A percentile compares a stretch with the other conserved stretches of the same genome.
phyloP scores from a whole-genome alignment of 1,140 invertebrate species.

The Nymphalis io region DNA sequence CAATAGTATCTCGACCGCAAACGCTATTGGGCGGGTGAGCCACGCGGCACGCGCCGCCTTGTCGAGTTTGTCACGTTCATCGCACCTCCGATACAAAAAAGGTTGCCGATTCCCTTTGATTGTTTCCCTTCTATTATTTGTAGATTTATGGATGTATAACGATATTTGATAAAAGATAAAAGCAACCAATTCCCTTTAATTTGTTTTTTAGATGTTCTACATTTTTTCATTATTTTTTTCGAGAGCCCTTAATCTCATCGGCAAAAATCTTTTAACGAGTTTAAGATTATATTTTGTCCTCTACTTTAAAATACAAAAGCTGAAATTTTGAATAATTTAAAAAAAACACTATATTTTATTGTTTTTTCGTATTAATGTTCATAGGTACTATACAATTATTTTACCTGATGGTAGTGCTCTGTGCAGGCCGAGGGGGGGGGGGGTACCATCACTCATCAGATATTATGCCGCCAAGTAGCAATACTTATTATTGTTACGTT shows the following conservation, averaged over 20 bases:
- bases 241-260: neutral
- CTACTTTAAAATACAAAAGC: no score
- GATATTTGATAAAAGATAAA: neutral
- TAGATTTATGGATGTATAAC: neutral
- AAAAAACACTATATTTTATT: no score
- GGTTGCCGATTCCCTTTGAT: slow-evolving; percentile 26
- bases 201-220: neutral
- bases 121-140: slow-evolving; percentile 25
- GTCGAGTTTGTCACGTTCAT: slow-evolving; percentile 35
- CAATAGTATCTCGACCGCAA: slow-evolving; percentile 3
- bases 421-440: no score
- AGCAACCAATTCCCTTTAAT: no score
- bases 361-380: no score
- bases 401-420: no score
- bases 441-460: no score
- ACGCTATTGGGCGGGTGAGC: slow-evolving; percentile 23
- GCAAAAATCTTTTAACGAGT: no score
- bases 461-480: no score
- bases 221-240: neutral
- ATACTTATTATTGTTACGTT: no score
- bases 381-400: no score
- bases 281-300: neutral
- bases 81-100: slow-evolving; percentile 31
- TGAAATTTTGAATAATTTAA: no score
- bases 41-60: slow-evolving; percentile 22